Base-by-base conservation (phyloP, 2,888 invertebrate genomes). In the Marronus borbonicus region DNA sequence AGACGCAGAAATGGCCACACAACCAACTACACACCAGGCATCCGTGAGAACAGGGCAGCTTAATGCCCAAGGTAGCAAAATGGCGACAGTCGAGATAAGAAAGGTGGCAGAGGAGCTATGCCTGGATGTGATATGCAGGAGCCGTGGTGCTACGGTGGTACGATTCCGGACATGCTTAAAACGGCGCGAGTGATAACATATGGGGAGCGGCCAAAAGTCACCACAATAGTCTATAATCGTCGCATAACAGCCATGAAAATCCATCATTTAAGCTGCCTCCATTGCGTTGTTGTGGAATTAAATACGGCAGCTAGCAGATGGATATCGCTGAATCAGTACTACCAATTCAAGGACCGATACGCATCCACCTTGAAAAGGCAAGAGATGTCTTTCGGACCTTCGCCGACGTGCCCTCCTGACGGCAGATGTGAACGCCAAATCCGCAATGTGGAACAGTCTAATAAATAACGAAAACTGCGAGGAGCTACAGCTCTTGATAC, bases 381-480 rank as follows among this genome's bases (percentile, higher is more conserved):
- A 28, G 50, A 28, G n/a, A 17, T 1, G 14, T 44, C 14, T 39
- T 78, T 10, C n/a, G 8, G 14, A 31, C 44, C 3, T 52, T 24
- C n/a, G 7, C 24, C n/a, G 10, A 24, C 2, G 7, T 20, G 65
- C 65, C 2, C n/a, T 78, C 5, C 0, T 80, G 8, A 44, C 50
- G 55, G 76, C 76, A 0, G 80, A 80, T 17, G 17, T 17, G 17
- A 17, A 17, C 17, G 17, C 17, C 17, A 17, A 17, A 17, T 17
- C 17, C 17, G 24, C 10, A 2, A 5, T 78, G 10, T 80, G 80
- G 78, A 1, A 60, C 17, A 70, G 79, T 20, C 20, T n/a, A 1
- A 76, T 0, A 0, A 76, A 10, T 1, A 72, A 80, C 31, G 55
- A 76, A 1, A 68, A 36, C 14, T 78, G 78, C 0, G 77, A 79